Base-by-base conservation (phyloP, 2,888 invertebrate genomes). In the Biston stratarius region DNA sequence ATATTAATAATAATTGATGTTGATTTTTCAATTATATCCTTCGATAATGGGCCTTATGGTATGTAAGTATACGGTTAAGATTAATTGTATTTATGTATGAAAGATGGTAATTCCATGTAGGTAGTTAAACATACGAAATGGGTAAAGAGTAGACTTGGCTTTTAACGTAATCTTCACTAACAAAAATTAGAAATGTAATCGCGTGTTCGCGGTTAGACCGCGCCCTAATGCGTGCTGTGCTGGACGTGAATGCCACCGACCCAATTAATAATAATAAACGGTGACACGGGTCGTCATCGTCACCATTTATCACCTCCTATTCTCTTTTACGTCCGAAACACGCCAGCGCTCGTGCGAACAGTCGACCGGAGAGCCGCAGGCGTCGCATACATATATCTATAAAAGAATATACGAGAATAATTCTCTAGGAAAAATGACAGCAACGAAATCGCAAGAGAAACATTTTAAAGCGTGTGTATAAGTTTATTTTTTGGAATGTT, bases 41-140 rank as follows among this genome's bases (percentile, higher is more conserved):
- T 45, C 11, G 56, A 56, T 36, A 34, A 59, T 40, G 58, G 52
- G 61, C 67, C 64, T 64, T 64, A 61, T 61, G 3, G 24, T 59
- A 40, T 34, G 15, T 64, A 67, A 47, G 52, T 49, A 38, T 55
- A 53, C 47, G 69, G 44, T 60, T 48, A 53, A 57, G 61, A 63
- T 63, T 42, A 44, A 63, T 67, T 56, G 56, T 69, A 49, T 64
- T 7, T 52, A 44, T 61, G 44, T 44, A 44, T 44, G 44, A 44
- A 49, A 7, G 33, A 15, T 45, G 2, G 12, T 49, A 34, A 63
- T 52, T 24, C 3, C 55, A 57, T 48, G 14, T 8, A 36, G 57
- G 36, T 57, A 10, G 36, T 49, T 15, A 11, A 24, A 40, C 12
- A 45, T 6, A 38, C 6, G 9, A 38, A 6, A 38, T 33, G 7